These are phyloP conservation scores for Aegithalos caudatus DNA, from an alignment of 2,113 vertebrate species.

Conservation along the genomic window DNA sequence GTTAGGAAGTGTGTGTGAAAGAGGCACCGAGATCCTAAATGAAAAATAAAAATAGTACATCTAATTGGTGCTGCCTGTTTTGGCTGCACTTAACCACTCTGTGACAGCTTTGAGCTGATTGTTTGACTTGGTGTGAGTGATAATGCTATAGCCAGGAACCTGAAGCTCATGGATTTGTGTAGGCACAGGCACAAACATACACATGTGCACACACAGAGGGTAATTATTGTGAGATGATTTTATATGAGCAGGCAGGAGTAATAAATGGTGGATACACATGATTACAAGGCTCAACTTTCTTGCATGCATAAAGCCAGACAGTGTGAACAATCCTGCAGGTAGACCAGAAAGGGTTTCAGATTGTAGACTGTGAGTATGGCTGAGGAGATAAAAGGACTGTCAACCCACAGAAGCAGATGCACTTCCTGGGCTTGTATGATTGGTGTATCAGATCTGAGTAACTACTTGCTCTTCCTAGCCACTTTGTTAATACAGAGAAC, in stretches of 20 bases:
- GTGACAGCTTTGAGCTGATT: background rate
- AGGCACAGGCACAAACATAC: background rate
- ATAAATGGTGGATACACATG: background rate
- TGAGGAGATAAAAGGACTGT: background rate
- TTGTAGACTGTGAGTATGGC: background rate
- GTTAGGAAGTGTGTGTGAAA: background rate
- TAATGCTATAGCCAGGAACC: background rate
- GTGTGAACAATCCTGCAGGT: background rate
- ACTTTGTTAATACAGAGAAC: background rate
- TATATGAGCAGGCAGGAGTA: background rate
- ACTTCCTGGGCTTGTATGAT: background rate
- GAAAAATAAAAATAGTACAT: background rate
- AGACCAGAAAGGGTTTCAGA: background rate
- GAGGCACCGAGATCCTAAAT: background rate
- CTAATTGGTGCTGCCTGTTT: background rate
- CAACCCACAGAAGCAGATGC: background rate
- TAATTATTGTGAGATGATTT: background rate
- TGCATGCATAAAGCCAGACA: background rate
- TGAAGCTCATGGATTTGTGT: background rate
- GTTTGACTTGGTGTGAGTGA: background rate
- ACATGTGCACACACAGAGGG: too few relatives aligned
- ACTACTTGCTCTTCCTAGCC: background rate
- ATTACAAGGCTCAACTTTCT: background rate
- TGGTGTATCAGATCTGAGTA: background rate
- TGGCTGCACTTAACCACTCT: background rate